Conservation (phyloP, 2,113 vertebrate genomes). For the Ascaphus truei region DNA sequence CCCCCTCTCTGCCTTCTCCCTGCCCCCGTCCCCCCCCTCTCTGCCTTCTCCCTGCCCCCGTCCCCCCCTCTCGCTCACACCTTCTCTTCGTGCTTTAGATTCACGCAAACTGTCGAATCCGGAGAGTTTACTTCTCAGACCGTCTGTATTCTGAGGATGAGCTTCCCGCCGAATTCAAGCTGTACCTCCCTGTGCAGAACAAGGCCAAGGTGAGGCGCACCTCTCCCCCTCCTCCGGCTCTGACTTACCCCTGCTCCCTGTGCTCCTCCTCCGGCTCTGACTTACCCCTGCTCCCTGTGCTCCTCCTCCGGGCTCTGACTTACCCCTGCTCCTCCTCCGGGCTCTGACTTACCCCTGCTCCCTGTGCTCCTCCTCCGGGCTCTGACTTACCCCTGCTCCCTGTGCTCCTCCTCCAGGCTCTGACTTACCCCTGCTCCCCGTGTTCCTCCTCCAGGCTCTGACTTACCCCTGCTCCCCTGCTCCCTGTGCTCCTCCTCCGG, state of each 20-base stretch:
- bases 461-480: too few relatives aligned
- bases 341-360: neutral
- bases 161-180: slow-evolving; percentile 94
- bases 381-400: neutral
- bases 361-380: neutral
- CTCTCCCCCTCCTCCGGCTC: too few relatives aligned
- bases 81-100: slow-evolving; percentile 66
- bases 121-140: slow-evolving; percentile 95
- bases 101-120: slow-evolving; percentile 92
- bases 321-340: neutral
- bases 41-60: neutral
- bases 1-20: too few relatives aligned
- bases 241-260: neutral
- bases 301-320: neutral
- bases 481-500: too few relatives aligned
- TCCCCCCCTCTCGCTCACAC: too few relatives aligned
- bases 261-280: neutral
- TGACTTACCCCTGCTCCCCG: too few relatives aligned
- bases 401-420: too few relatives aligned
- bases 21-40: too few relatives aligned
- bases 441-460: too few relatives aligned
- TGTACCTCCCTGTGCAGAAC: slow-evolving; percentile 90
- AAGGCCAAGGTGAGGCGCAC: slow-evolving; percentile 81
- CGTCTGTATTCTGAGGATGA: slow-evolving; percentile 94
- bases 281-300: too few relatives aligned